Conservation (phyloP, 92 coral and sea anemone species). For the Desmophyllum pertusum region DNA sequence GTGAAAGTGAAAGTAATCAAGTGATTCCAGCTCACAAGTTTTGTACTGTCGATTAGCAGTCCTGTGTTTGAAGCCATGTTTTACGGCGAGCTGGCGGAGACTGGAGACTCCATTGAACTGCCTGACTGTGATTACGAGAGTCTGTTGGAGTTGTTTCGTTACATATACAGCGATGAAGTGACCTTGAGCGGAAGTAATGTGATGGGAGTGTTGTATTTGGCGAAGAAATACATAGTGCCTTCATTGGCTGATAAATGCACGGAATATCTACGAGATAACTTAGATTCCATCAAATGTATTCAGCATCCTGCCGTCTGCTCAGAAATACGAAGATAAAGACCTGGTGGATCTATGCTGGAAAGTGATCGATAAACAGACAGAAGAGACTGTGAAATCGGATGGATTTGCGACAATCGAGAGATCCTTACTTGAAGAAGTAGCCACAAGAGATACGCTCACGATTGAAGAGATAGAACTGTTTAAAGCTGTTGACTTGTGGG, state of each 20-base stretch:
- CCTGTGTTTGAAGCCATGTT: constrained; percentile 66
- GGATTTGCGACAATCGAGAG: constrained; percentile 45
- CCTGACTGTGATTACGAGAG: constrained; percentile 58
- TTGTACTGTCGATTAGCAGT: constrained; percentile 25
- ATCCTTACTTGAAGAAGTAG: constrained; percentile 18
- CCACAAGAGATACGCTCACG: neutral
- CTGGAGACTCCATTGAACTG: constrained; percentile 30
- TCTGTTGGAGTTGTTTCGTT: constrained; percentile 62
- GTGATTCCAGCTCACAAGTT: constrained; percentile 37
- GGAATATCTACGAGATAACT: neutral
- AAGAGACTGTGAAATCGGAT: constrained; percentile 56
- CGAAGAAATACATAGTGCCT: constrained; percentile 70
- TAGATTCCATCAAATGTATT: constrained; percentile 56
- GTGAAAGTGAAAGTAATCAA: constrained; percentile 22
- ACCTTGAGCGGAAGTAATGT: constrained; percentile 56
- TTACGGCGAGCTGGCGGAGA: constrained; percentile 48
- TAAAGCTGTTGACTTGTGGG: constrained; percentile 63
- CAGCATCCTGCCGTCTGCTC: constrained; percentile 49
- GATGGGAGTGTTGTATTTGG: constrained; percentile 69
- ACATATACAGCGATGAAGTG: constrained; percentile 63
- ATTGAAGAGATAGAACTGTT: constrained; percentile 57
- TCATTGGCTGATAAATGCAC: constrained; percentile 56
- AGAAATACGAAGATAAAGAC: constrained; percentile 58
- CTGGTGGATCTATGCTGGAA: constrained; percentile 69
- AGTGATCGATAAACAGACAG: constrained; percentile 48